These are phyloP conservation scores for Nipponacmea schrenckii DNA, from an alignment of 2,888 invertebrate species.

Conservation along the genomic window DNA sequence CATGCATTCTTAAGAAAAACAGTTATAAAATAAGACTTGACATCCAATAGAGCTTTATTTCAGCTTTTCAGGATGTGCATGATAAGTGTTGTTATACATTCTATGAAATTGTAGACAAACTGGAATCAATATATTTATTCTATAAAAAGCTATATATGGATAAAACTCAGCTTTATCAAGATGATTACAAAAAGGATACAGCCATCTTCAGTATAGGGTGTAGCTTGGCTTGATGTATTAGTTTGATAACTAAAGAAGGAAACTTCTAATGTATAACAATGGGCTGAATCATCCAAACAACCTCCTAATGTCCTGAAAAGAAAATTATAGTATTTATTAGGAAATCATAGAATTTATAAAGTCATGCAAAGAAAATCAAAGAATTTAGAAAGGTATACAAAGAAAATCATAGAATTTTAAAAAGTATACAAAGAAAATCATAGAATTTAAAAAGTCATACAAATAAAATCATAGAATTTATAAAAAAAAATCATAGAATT, in stretches of 20 bases:
- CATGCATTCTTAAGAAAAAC: too few species aligned
- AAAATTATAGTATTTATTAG: neutral
- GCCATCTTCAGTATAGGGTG: slow-evolving; percentile 92
- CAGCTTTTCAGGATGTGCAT: too few species aligned
- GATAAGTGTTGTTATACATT: too few species aligned
- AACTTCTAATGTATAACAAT: slow-evolving; percentile 90
- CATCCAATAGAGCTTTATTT: too few species aligned
- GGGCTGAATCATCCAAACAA: slow-evolving; percentile 79
- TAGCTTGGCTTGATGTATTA: slow-evolving; percentile 72
- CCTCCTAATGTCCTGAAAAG: slow-evolving; percentile 67
- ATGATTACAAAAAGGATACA: slow-evolving; percentile 81
- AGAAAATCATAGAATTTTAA: neutral
- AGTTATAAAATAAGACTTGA: too few species aligned
- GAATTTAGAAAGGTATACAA: slow-evolving; percentile 2
- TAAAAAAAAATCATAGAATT: too few species aligned
- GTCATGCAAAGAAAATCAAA: slow-evolving; percentile 9
- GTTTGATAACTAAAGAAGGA: slow-evolving; percentile 90
- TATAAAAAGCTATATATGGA: too few species aligned
- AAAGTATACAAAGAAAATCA: neutral
- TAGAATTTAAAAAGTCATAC: too few species aligned
- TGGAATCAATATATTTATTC: too few species aligned
- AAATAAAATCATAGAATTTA: too few species aligned
- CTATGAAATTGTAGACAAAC: too few species aligned
- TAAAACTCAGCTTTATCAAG: too few species aligned
- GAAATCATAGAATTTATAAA: neutral